phyloP scores from a whole-genome alignment of 2,113 vertebrate species.

The Ancistrus triradiatus region DNA sequence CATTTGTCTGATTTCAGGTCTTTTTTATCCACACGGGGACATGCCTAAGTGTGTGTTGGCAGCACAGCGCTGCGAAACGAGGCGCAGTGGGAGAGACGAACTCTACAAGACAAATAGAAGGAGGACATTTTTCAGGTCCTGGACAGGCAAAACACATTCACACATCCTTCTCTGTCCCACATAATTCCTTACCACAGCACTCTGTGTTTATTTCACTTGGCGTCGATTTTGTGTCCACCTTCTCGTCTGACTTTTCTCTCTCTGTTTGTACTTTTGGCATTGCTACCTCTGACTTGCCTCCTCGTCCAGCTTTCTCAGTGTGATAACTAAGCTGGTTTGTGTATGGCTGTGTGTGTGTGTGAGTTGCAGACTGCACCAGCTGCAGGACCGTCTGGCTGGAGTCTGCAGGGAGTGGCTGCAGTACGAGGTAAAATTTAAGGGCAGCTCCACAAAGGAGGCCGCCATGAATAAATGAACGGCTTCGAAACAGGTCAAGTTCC shows the following conservation, averaged over 20 bases:
- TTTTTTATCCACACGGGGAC: neutral
- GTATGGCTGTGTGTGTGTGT: conserved; percentile 29
- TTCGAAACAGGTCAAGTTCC: conserved; percentile 43
- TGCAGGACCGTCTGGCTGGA: conserved; percentile 52
- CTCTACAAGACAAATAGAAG: conserved; percentile 52
- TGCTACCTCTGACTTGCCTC: conserved; percentile 37
- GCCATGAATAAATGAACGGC: conserved; percentile 57
- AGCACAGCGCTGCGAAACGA: too few relatives aligned
- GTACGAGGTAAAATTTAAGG: conserved; percentile 66
- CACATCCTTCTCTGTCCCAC: conserved; percentile 18
- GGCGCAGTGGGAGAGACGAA: conserved; percentile 46
- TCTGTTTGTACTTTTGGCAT: conserved; percentile 2
- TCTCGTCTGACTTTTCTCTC: neutral
- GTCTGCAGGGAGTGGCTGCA: conserved; percentile 58
- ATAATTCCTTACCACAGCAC: conserved; percentile 21
- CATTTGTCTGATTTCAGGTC: neutral
- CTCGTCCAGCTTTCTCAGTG: conserved; percentile 25
- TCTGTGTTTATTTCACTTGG: conserved; percentile 32
- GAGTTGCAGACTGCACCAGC: conserved; percentile 49
- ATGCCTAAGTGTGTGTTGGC: too few relatives aligned
- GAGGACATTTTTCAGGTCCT: conserved; percentile 55
- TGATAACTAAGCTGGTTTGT: conserved; percentile 35
- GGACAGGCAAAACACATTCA: conserved; percentile 39
- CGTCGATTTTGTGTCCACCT: conserved; percentile 8
- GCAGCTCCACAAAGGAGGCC: conserved; percentile 61